Evolutionary conservation across 2,888 invertebrate genomes (phyloP).

Genomic region (Drosophila kambysellisi): DNA sequence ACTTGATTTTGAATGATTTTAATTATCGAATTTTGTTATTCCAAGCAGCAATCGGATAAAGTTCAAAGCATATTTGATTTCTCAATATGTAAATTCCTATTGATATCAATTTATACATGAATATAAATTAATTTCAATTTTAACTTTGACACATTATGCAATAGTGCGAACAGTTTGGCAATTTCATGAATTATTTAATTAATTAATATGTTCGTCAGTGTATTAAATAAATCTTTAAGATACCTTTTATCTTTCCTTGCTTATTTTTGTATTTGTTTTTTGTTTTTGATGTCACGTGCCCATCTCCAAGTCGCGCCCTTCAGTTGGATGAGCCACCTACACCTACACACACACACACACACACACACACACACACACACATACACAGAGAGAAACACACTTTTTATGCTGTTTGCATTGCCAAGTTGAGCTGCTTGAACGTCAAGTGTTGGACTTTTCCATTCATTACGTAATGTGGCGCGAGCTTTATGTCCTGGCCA

Average conservation of each 20-base stretch:
- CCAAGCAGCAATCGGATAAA: not conserved
- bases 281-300: conserved; percentile 41
- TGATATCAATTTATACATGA: not conserved
- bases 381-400: not conserved
- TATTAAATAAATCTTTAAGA: not conserved
- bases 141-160: not conserved
- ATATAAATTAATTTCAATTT: not conserved
- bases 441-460: conserved; percentile 51
- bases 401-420: conserved; percentile 58
- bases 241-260: not conserved
- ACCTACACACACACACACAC: not conserved
- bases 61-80: not conserved
- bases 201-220: not conserved
- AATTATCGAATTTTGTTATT: not conserved
- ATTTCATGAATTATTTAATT: not conserved
- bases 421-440: conserved; percentile 49
- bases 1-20: not conserved
- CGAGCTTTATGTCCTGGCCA: conserved; percentile 59
- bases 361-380: not conserved
- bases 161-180: not conserved
- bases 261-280: conserved; percentile 8
- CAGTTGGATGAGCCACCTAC: not conserved
- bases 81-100: no score
- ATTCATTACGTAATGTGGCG: conserved; percentile 73
- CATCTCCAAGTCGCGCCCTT: conserved; percentile 22